phyloP scores from a whole-genome alignment of 2,888 invertebrate species.

The Tachina lurida region DNA sequence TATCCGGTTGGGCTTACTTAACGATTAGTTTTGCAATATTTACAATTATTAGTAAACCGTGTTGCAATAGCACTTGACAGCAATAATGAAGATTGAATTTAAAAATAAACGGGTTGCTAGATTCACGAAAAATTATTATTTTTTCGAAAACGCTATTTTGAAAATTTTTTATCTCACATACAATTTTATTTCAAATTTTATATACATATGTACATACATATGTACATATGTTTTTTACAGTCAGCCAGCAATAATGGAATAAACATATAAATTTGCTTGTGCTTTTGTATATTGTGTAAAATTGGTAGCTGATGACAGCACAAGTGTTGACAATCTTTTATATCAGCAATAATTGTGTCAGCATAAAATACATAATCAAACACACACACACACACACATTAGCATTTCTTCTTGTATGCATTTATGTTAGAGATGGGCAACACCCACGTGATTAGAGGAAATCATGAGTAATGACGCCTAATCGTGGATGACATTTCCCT shows the following conservation, averaged over 20 bases:
- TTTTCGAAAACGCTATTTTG: no score
- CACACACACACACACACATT: background rate
- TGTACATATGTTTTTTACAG: no score
- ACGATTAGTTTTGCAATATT: no score
- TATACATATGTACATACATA: no score
- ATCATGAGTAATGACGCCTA: background rate
- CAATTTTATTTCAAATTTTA: no score
- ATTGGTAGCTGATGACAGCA: constrained; percentile 49
- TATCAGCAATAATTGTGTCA: constrained; percentile 67
- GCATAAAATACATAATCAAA: constrained; percentile 30
- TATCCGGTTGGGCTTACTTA: no score
- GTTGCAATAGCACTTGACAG: no score
- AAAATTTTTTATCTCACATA: no score
- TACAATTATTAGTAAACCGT: no score
- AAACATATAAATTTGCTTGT: constrained; percentile 1
- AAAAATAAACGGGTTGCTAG: no score
- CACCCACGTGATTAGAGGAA: background rate
- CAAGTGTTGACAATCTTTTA: constrained; percentile 60
- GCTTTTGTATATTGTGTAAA: constrained; percentile 19
- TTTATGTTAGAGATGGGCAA: background rate
- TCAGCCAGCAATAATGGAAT: constrained; percentile 11
- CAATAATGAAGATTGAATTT: no score
- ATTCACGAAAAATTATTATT: no score
- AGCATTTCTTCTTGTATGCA: background rate
- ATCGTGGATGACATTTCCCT: background rate